Evolutionary conservation across 2,888 invertebrate species (phyloP).

Genomic region (Lasioglossum malachurum): DNA sequence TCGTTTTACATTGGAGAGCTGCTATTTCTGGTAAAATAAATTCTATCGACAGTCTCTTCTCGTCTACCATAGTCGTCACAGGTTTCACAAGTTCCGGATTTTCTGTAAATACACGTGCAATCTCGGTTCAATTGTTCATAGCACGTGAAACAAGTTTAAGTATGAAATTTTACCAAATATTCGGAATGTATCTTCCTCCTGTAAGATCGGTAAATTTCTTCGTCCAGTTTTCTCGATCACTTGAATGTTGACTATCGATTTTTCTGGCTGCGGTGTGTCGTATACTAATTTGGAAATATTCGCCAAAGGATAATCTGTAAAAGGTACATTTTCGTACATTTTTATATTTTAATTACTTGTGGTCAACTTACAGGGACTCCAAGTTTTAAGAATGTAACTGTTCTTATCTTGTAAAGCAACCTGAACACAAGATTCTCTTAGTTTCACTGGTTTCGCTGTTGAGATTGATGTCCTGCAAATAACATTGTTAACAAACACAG

Average conservation of each 20-base stretch:
- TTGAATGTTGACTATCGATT: slow-evolving; percentile 79
- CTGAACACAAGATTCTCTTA: slow-evolving; percentile 72
- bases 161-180: slow-evolving; percentile 78
- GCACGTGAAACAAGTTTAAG: neutral
- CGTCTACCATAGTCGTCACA: slow-evolving; percentile 76
- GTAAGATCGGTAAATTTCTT: slow-evolving; percentile 81
- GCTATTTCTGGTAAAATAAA: slow-evolving; percentile 79
- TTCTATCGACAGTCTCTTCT: slow-evolving; percentile 77
- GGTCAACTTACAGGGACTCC: slow-evolving; percentile 47
- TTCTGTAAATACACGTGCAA: slow-evolving; percentile 72
- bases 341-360: neutral
- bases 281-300: slow-evolving; percentile 78
- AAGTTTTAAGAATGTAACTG: slow-evolving; percentile 53
- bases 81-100: slow-evolving; percentile 83
- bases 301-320: slow-evolving; percentile 63
- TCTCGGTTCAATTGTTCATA: neutral
- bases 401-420: slow-evolving; percentile 48
- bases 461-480: slow-evolving; percentile 24
- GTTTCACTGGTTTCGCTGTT: slow-evolving; percentile 49
- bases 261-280: slow-evolving; percentile 77
- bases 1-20: slow-evolving; percentile 75
- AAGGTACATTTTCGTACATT: neutral
- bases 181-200: slow-evolving; percentile 79
- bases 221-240: slow-evolving; percentile 80
- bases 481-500: neutral